Evolutionary conservation across 2,888 invertebrate genomes (phyloP).

Genomic region (Caenorhabditis sp.): DNA sequence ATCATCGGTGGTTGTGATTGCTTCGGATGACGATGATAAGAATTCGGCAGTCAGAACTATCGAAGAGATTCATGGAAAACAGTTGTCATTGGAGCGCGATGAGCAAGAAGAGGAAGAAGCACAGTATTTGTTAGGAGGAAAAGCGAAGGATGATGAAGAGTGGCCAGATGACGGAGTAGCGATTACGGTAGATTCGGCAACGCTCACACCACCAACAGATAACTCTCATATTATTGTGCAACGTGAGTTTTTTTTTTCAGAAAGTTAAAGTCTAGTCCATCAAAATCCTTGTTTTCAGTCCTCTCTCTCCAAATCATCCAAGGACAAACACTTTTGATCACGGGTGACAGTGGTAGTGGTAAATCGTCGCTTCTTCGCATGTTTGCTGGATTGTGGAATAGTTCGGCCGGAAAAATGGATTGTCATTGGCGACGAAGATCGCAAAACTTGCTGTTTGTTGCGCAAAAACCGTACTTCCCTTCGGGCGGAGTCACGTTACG

Average conservation of each 20-base stretch:
- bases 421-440: conserved; percentile 63
- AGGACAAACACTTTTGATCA: conserved; percentile 80
- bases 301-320: conserved; percentile 73
- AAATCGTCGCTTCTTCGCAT: conserved; percentile 89
- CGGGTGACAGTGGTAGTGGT: conserved; percentile 93
- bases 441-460: conserved; percentile 73
- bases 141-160: conserved; percentile 49
- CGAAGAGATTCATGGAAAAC: conserved; percentile 66
- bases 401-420: conserved; percentile 72
- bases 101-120: conserved; percentile 66
- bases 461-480: conserved; percentile 76
- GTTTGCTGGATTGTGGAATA: conserved; percentile 92
- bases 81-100: conserved; percentile 54
- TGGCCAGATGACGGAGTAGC: conserved; percentile 68
- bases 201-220: conserved; percentile 61
- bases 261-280: neutral
- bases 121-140: conserved; percentile 51
- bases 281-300: conserved; percentile 70
- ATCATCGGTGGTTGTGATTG: conserved; percentile 62
- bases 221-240: conserved; percentile 52
- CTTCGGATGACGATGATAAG: conserved; percentile 61
- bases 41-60: conserved; percentile 36
- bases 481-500: conserved; percentile 74
- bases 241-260: conserved; percentile 32
- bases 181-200: conserved; percentile 63